phyloP scores from a whole-genome alignment of 2,113 vertebrate species.

The Xenotilapia longispinis region DNA sequence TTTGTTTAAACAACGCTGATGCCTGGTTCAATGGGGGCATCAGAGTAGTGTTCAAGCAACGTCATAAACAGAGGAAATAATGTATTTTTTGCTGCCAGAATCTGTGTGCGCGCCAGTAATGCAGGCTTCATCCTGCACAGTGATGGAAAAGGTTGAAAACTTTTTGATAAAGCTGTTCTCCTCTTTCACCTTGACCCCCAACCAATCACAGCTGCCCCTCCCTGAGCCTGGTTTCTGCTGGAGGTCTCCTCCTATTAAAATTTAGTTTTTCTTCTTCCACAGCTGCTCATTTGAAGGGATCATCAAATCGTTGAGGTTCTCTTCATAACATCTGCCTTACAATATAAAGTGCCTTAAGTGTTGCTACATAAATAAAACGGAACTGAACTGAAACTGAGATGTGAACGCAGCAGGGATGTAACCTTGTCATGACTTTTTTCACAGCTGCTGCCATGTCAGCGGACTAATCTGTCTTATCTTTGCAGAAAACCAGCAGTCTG shows the following conservation, averaged over 20 bases:
- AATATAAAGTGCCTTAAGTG: not conserved
- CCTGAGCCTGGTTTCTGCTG: not conserved
- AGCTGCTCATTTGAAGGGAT: not conserved
- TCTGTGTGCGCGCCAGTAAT: not conserved
- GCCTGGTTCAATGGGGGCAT: not conserved
- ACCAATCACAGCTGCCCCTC: not conserved
- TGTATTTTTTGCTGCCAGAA: not conserved
- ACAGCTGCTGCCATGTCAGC: not conserved
- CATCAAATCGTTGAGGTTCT: fast-evolving
- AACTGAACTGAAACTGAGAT: not conserved
- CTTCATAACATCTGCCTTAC: not conserved
- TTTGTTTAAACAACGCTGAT: not conserved
- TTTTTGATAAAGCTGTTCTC: not conserved
- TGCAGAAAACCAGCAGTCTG: not conserved
- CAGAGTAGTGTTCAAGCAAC: not conserved
- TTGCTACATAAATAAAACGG: not conserved
- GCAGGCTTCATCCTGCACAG: not conserved
- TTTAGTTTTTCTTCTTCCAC: not conserved
- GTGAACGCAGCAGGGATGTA: not conserved
- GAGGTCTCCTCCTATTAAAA: not conserved
- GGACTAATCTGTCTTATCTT: not conserved
- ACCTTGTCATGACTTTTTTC: not conserved
- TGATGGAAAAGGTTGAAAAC: not conserved
- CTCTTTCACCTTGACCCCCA: not conserved
- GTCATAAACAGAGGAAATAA: not conserved